These are phyloP conservation scores for Stegana nigrithorax DNA, from an alignment of 2,888 invertebrate genomes.

Conservation along the genomic window DNA sequence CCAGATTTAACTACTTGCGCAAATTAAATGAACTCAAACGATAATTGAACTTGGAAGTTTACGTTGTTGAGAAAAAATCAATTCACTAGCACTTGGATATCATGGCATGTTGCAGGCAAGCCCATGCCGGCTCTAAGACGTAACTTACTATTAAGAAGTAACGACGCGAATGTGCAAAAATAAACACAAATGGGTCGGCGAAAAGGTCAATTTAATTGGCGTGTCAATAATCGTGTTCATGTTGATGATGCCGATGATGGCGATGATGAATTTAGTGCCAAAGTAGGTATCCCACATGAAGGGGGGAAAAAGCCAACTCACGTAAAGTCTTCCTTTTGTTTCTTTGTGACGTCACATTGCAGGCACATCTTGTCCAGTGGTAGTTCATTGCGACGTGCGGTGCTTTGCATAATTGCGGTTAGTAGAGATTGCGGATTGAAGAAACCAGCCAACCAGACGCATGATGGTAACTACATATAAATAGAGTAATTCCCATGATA, in stretches of 20 bases:
- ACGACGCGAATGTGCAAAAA: slow-evolving; percentile 12
- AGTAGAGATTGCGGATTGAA: slow-evolving; percentile 97
- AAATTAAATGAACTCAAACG: neutral
- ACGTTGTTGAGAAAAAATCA: slow-evolving; percentile 20
- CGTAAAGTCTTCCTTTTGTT: slow-evolving; percentile 95
- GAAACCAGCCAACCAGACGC: slow-evolving; percentile 97
- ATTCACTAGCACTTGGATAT: neutral
- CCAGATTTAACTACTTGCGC: too few species aligned
- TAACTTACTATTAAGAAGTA: too few species aligned
- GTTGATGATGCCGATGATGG: slow-evolving; percentile 1
- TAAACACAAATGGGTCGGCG: slow-evolving; percentile 43
- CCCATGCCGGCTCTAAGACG: too few species aligned
- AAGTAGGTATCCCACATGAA: neutral
- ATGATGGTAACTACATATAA: slow-evolving; percentile 79
- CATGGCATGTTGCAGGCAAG: neutral
- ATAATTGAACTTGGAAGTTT: slow-evolving; percentile 33
- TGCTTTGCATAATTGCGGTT: slow-evolving; percentile 98
- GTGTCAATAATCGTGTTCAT: too few species aligned
- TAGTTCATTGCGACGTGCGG: slow-evolving; percentile 90
- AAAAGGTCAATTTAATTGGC: slow-evolving; percentile 45
- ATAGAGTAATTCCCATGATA: neutral
- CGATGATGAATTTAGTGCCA: neutral
- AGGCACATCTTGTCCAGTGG: slow-evolving; percentile 97
- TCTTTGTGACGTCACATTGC: slow-evolving; percentile 97
- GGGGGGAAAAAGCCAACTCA: slow-evolving; percentile 68